A percentile compares a stretch with the other conserved stretches of the same genome.
Conservation (phyloP, 2,113 vertebrate genomes). For the Pollimyrus isidori region DNA sequence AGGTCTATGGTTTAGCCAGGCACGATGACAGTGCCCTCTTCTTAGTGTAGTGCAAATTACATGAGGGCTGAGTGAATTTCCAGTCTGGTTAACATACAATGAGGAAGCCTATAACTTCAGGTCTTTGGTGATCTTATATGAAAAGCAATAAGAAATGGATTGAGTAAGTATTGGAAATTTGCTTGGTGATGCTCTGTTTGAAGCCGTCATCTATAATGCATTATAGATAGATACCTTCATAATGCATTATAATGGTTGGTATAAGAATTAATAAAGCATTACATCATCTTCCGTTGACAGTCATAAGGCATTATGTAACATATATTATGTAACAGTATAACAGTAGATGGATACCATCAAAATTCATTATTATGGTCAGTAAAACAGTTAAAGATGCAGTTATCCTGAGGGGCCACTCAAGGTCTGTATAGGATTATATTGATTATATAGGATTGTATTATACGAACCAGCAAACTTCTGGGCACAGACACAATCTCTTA, state of each 20-base stretch:
- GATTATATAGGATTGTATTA: not conserved
- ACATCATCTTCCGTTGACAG: not conserved
- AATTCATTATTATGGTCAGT: not conserved
- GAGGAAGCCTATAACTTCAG: not conserved
- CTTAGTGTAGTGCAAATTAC: not conserved
- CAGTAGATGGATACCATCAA: too few relatives aligned
- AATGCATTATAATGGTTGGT: too few relatives aligned
- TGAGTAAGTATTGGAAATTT: not conserved
- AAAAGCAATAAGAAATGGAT: not conserved
- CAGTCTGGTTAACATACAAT: not conserved
- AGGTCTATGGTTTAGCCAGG: constrained; percentile 32
- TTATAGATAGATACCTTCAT: too few relatives aligned
- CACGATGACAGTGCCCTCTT: not conserved
- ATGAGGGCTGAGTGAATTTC: not conserved
- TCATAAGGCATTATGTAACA: not conserved
- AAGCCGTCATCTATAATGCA: not conserved
- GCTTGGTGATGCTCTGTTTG: too few relatives aligned
- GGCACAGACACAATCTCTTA: not conserved
- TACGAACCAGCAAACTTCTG: not conserved
- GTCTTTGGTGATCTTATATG: too few relatives aligned
- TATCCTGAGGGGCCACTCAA: not conserved
- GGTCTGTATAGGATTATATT: not conserved
- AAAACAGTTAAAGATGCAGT: not conserved
- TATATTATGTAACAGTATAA: too few relatives aligned
- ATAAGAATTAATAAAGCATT: not conserved